A percentile compares a stretch with the other conserved stretches of the same genome.
Conservation (phyloP, 2,888 invertebrate species). For the Drosophila testacea region DNA sequence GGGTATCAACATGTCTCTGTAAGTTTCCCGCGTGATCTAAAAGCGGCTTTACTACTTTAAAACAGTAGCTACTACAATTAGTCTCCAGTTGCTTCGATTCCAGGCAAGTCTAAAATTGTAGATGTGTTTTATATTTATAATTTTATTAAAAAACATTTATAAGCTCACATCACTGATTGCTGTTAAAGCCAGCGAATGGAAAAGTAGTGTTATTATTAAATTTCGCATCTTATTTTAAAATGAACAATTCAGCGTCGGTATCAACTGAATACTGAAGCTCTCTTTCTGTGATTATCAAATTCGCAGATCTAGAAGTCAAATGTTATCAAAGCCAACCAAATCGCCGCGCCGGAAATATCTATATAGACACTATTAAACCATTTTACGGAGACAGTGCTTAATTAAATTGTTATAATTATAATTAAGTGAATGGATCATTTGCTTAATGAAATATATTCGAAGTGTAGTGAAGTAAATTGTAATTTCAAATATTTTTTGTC, state of each 20-base stretch:
- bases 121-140: background rate
- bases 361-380: no score
- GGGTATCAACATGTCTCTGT: background rate
- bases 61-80: constrained; percentile 13
- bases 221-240: background rate
- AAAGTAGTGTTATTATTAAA: background rate
- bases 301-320: no score
- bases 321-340: no score
- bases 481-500: background rate
- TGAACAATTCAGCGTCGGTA: background rate
- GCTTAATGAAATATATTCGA: no score
- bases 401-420: no score
- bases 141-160: background rate
- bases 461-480: no score
- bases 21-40: background rate
- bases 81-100: background rate
- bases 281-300: no score
- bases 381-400: no score
- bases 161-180: background rate
- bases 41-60: background rate
- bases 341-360: no score
- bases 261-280: background rate
- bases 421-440: no score
- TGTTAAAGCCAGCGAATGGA: background rate
- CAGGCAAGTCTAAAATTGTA: background rate